Base-by-base conservation (phyloP, 2,113 vertebrate genomes). In the Numida meleagris region DNA sequence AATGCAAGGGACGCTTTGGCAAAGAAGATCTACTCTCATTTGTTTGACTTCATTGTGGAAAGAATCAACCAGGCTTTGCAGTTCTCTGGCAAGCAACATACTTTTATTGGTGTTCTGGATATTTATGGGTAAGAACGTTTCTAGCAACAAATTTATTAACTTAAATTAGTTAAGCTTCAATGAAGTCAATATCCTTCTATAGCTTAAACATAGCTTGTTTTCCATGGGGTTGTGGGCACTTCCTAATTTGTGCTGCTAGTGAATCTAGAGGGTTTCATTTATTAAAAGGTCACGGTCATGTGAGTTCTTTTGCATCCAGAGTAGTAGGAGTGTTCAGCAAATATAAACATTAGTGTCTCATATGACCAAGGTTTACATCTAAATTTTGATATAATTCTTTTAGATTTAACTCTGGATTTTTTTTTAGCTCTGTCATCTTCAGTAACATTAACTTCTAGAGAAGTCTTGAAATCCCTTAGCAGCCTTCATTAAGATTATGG, bases 21-120 rank as follows among this genome's bases (percentile, higher is more conserved):
- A 72, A 99, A 99, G 95, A 99, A 99, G 96, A 98, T 99, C 94
- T 99, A 99, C 5, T 98, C 99, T 4, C 98, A 99, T 58, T 96
- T 99, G 40, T 99, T 99, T 45, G 97, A 99, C 97, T 98, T 98
- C 70, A 96, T 99, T 27, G 98, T 99, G 90, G 98, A 98, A 78
- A 98, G 96, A 90, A 99, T 99, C 85, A 99, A 99, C 95, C 95
- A 96, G 40, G 98, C 98, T 0, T 97, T 99, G 86, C 97, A 97
- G 95, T 98, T 99, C 76, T 97, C 98, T 53, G 99, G 99, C 87
- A 98, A 98, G 42, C 98, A 98, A 50, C 98, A 99, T 80, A 98
- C 98, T 59, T 99, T 99, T 95, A 99, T 99, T 65, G 99, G 99
- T 42, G 99, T 99, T 67, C 97, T 99, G 98, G 99, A 99, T 95